phyloP scores from a whole-genome alignment of 1,140 invertebrate species.

The Cylas formicarius region DNA sequence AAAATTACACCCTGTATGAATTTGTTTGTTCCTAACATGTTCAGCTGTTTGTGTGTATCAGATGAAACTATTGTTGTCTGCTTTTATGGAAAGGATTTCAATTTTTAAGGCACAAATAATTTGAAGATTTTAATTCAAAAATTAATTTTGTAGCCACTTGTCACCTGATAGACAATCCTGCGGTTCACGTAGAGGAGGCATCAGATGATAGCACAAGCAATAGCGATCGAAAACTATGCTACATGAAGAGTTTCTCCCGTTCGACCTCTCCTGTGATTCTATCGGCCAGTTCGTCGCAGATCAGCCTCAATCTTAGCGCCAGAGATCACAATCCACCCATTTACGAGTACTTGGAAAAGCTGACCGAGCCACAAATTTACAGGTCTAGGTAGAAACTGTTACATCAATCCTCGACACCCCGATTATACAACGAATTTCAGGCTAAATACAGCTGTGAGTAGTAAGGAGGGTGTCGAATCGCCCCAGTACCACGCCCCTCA shows the following conservation, averaged over 20 bases:
- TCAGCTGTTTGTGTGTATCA: too few species aligned
- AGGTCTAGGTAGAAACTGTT: conserved; percentile 30
- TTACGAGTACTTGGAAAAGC: conserved; percentile 44
- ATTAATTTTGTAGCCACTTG: conserved; percentile 6
- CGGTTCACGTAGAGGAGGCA: conserved; percentile 41
- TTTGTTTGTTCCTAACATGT: too few species aligned
- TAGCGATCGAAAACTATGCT: conserved; percentile 41
- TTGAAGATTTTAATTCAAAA: background rate
- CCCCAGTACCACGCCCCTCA: conserved; percentile 36
- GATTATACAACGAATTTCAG: too few species aligned
- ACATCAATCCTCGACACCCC: too few species aligned
- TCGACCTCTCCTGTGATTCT: conserved; percentile 41
- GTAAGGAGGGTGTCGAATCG: conserved; percentile 27
- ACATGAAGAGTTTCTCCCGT: conserved; percentile 45
- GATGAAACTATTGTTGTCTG: too few species aligned
- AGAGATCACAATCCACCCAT: conserved; percentile 33
- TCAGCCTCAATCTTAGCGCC: conserved; percentile 29
- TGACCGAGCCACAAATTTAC: conserved; percentile 41
- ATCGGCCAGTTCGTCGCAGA: conserved; percentile 42
- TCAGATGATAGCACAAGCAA: conserved; percentile 40
- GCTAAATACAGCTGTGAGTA: conserved; percentile 38
- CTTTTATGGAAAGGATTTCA: too few species aligned
- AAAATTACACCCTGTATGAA: too few species aligned
- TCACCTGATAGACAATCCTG: conserved; percentile 36
- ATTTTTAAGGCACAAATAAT: too few species aligned